These are phyloP conservation scores for Drosophila anomelani DNA, from an alignment of 2,888 invertebrate genomes.

Conservation along the genomic window DNA sequence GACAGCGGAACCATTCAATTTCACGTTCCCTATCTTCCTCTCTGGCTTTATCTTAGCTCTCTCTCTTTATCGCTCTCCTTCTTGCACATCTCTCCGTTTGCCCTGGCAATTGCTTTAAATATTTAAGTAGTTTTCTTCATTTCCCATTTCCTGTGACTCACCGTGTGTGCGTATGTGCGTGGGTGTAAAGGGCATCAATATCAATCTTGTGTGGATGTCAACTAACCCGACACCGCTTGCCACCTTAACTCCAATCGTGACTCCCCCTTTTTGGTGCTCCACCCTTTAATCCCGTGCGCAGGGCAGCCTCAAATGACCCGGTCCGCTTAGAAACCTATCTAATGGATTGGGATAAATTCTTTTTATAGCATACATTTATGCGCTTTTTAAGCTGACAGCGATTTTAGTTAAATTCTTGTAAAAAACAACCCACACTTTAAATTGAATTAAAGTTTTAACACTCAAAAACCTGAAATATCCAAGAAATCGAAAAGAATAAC, in stretches of 20 bases:
- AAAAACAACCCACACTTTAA: not conserved
- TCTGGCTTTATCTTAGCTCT: not conserved
- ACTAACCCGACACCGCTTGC: slow-evolving; percentile 14
- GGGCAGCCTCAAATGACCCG: not conserved
- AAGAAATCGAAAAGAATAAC: not conserved
- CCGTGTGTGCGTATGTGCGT: not conserved
- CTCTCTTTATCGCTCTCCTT: slow-evolving; percentile 1
- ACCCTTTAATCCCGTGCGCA: slow-evolving; percentile 32
- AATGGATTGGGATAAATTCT: not conserved
- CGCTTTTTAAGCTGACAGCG: not conserved
- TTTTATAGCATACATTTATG: not conserved
- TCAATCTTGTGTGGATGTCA: slow-evolving; percentile 41
- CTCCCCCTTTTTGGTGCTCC: slow-evolving; percentile 14
- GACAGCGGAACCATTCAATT: slow-evolving; percentile 34
- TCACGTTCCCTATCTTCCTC: slow-evolving; percentile 1
- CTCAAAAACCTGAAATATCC: not conserved
- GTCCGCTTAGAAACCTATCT: not conserved
- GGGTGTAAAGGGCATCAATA: slow-evolving; percentile 38
- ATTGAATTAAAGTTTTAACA: not conserved
- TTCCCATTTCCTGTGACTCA: slow-evolving; percentile 56
- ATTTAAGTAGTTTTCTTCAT: slow-evolving; percentile 68
- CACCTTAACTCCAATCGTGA: not conserved
- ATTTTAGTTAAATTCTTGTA: not conserved
- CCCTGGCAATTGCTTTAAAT: slow-evolving; percentile 70
- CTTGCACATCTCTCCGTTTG: slow-evolving; percentile 3